These are phyloP conservation scores for Listronotus bonariensis DNA, from an alignment of 1,140 invertebrate genomes.

Conservation along the genomic window DNA sequence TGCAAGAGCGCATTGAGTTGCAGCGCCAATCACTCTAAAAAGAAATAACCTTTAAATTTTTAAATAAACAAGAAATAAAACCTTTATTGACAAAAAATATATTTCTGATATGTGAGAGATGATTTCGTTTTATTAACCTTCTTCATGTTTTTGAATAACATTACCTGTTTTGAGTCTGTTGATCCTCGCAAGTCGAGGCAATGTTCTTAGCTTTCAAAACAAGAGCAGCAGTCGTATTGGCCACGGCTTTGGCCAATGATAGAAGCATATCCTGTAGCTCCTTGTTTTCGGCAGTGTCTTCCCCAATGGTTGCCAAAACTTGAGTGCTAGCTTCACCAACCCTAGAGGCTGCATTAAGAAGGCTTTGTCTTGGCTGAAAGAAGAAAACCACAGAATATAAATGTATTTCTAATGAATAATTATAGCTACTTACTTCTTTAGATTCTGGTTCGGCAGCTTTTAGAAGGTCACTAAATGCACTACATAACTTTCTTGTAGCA, in stretches of 20 bases:
- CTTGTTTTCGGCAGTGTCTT: slow-evolving; percentile 79
- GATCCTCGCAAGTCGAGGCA: slow-evolving; percentile 82
- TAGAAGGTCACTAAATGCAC: slow-evolving; percentile 92
- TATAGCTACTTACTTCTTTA: slow-evolving; percentile 66
- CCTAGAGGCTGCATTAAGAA: slow-evolving; percentile 90
- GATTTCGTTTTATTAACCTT: too few relatives aligned
- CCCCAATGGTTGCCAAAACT: slow-evolving; percentile 93
- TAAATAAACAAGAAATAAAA: too few relatives aligned
- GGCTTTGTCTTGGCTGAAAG: slow-evolving; percentile 77
- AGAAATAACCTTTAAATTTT: not conserved
- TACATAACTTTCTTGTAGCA: slow-evolving; percentile 89
- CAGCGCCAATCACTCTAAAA: slow-evolving; percentile 81
- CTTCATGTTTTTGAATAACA: too few relatives aligned
- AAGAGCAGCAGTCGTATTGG: slow-evolving; percentile 93
- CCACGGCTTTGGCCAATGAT: slow-evolving; percentile 91
- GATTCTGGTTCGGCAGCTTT: slow-evolving; percentile 92
- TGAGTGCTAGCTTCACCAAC: slow-evolving; percentile 95
- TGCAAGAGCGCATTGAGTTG: slow-evolving; percentile 94
- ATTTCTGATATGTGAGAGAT: too few relatives aligned
- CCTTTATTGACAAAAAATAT: too few relatives aligned
- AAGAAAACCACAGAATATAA: slow-evolving; percentile 22
- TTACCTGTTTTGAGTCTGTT: slow-evolving; percentile 74
- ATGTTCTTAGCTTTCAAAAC: slow-evolving; percentile 95
- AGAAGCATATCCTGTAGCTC: slow-evolving; percentile 84
- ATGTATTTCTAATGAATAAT: slow-evolving; percentile 53